Base-by-base conservation (phyloP, 2,888 invertebrate genomes). In the Cheilosia grossa region DNA sequence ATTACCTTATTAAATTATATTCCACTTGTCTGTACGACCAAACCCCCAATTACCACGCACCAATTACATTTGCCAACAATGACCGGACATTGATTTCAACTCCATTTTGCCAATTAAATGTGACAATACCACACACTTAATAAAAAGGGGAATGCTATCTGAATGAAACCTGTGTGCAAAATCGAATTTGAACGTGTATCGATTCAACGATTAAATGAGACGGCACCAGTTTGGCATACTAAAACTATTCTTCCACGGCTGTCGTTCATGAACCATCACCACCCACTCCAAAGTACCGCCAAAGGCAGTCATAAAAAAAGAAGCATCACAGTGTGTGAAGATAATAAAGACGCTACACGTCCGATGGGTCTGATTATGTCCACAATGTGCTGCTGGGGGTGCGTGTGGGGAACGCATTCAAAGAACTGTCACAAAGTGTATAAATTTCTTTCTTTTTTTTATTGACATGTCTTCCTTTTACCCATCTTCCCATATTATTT, bases 161-260 rank as follows among this genome's bases (percentile, higher is more conserved):
- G 58, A 80, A 75, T 44, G 61, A 54, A 73, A 72, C 70, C 58
- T 72, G 78, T 69, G 67, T 64, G 30, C 73, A 73, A 82, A 90
- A 90, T 90, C 89, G 88, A 82, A 86, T 82, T 82, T 67, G 82
- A 79, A 78, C 83, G 70, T 79, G 79, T 75, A 82, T 75, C 72
- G 77, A 82, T 89, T 89, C 87, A 89, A 89, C 90, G 90, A 90
- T 90, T 90, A 89, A 90, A 89, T 89, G 88, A 89, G 88, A 89
- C 88, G 87, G 88, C 88, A 87, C 80, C 86, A 85, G 77, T 78
- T 78, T 70, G 77, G 86, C 82, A 86, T 86, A 86, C 86, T 82
- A 86, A 82, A 86, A 86, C 82, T 82, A 82, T 81, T 73, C 69
- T 75, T 64, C n/a, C 2, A 81, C 40, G 75, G 40, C 44, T 63